Evolutionary conservation across 2,888 invertebrate species (phyloP).

Genomic region (Nezara viridula): DNA sequence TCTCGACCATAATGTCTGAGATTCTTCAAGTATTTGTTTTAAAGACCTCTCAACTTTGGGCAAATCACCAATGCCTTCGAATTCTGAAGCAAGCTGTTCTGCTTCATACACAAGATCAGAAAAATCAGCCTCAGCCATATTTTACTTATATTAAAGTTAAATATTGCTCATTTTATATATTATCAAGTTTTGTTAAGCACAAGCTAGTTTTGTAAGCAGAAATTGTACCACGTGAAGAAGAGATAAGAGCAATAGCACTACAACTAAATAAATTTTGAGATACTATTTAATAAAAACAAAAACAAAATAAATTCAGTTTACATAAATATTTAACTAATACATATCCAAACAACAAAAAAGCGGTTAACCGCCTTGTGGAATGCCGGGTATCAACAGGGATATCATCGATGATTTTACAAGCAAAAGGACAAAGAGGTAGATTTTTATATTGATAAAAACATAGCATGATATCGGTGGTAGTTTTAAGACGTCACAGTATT

Average conservation of each 20-base stretch:
- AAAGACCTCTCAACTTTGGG: slow-evolving; percentile 85
- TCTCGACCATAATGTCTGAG: slow-evolving; percentile 88
- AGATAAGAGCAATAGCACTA: background rate
- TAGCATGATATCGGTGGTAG: background rate
- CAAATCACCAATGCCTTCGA: slow-evolving; percentile 85
- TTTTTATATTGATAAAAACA: background rate
- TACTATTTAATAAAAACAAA: background rate
- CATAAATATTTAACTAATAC: background rate
- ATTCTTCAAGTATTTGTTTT: slow-evolving; percentile 91
- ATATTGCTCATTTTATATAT: background rate
- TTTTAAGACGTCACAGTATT: too few species aligned
- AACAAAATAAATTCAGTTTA: background rate
- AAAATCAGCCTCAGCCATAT: slow-evolving; percentile 75
- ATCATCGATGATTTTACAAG: background rate
- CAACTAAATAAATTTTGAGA: background rate
- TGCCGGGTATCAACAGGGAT: slow-evolving; percentile 5
- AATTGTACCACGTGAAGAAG: background rate
- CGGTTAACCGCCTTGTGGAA: slow-evolving; percentile 31
- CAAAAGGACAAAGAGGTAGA: background rate
- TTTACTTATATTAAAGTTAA: background rate
- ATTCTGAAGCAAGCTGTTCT: slow-evolving; percentile 90
- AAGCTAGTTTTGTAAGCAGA: background rate
- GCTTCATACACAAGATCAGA: slow-evolving; percentile 91
- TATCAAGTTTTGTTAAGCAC: background rate
- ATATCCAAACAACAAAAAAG: background rate